Evolutionary conservation across 2,797 vertebrate genomes (phyloP).

Genomic region (Pogoniulus pusillus): DNA sequence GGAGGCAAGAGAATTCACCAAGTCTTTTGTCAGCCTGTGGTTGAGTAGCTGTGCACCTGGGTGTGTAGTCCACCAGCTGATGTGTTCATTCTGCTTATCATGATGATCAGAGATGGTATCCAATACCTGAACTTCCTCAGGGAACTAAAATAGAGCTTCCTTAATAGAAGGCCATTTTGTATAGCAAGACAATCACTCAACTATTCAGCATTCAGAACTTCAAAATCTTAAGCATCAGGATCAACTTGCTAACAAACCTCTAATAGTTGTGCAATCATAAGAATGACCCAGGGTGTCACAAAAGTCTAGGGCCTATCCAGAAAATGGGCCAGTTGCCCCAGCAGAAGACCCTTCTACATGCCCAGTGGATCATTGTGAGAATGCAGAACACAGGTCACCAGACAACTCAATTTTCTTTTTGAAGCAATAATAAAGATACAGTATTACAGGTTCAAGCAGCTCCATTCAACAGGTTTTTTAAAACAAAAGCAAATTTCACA

Average conservation of each 20-base stretch:
- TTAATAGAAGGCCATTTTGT: accelerated
- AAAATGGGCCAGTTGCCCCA: not conserved
- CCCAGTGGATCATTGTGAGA: not conserved
- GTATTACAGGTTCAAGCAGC: not conserved
- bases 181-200: accelerated
- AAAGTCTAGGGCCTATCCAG: not conserved
- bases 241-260: not conserved
- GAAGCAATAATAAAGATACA: not conserved
- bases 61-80: too few species aligned
- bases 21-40: not conserved
- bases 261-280: not conserved
- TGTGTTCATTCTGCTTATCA: accelerated
- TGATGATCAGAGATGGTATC: not conserved
- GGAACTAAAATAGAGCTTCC: not conserved
- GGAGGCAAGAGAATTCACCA: not conserved
- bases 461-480: not conserved
- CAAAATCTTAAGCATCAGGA: not conserved
- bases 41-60: not conserved
- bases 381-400: not conserved
- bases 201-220: not conserved
- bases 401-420: not conserved
- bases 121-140: not conserved
- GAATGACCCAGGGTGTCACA: not conserved
- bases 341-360: not conserved
- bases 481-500: conserved; percentile 21